Base-by-base conservation (phyloP, 2,113 vertebrate genomes). In the Phycodurus eques region DNA sequence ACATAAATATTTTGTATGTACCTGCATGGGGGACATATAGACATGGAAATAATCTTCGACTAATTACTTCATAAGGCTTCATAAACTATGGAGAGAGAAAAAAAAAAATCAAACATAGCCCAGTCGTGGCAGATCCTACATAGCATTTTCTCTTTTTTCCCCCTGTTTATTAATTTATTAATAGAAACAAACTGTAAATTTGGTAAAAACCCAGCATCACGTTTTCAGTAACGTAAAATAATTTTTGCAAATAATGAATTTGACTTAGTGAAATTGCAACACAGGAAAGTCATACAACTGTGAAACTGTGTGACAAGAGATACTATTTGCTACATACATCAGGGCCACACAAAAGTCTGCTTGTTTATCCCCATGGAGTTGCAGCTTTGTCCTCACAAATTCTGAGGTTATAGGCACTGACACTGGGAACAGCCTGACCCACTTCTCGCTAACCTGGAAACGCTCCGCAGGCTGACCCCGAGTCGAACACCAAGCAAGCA, bases 391-490 rank as follows among this genome's bases (percentile, higher is more conserved):
- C 88, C 82, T 83, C 77, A 81, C 74, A 76, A 76, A 63, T 75
- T 71, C 77, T 83, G 90, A 90, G 86, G 75, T 86, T 87, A 91
- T 84, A 84, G 80, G 68, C 74, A 77, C 70, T 79, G 90, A 91
- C 92, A 92, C 77, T 71, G 83, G 83, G 92, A 91, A 92, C 91
- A 91, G 84, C n/a, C 31, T 88, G 91, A 91, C 92, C 89, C 90
- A 91, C 83, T 92, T 92, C 85, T 84, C 82, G 57, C 39, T 81
- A 89, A 92, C 89, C 91, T 88, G 91, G 85, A 92, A 92, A 88
- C 85, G 84, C 85, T 89, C 85, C 11, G 44, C 77, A 8, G 86
- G 85, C 84, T 84, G 90, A 89, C 89, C 85, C 81, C 8, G 17
- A 80, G 81, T 74, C 76, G 15, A 17, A 85, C 82, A 84, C 83